phyloP scores from a whole-genome alignment of 1,140 invertebrate genomes.

The Atta colombica region DNA sequence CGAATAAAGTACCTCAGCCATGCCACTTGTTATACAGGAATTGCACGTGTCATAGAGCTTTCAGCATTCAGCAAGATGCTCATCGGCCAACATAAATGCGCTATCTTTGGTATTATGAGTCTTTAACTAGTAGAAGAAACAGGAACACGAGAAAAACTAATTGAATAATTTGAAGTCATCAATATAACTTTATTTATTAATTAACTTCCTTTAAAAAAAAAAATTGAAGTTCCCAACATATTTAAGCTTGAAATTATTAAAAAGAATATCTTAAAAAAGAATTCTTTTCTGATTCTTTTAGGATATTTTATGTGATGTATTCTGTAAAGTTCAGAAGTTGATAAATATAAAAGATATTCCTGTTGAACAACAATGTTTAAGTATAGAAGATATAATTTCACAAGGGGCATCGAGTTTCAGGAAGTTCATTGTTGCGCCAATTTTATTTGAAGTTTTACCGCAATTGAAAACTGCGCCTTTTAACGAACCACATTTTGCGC shows the following conservation, averaged over 20 bases:
- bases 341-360: neutral
- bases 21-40: slow-evolving; percentile 32
- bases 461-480: slow-evolving; percentile 43
- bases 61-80: slow-evolving; percentile 37
- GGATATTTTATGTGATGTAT: neutral
- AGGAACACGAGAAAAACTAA: neutral
- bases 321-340: neutral
- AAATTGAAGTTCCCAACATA: neutral
- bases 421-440: slow-evolving; percentile 54
- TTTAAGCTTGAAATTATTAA: neutral
- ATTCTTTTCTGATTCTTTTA: neutral
- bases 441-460: slow-evolving; percentile 51
- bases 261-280: neutral
- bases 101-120: neutral
- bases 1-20: slow-evolving; percentile 20
- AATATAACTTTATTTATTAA: neutral
- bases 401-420: neutral
- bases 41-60: slow-evolving; percentile 53
- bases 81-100: neutral
- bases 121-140: neutral
- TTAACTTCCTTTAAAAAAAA: neutral
- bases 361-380: neutral
- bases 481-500: slow-evolving; percentile 15
- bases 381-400: neutral
- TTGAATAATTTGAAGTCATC: neutral